These are phyloP conservation scores for Lophochroa leadbeateri DNA, from an alignment of 2,113 vertebrate species.

Conservation along the genomic window DNA sequence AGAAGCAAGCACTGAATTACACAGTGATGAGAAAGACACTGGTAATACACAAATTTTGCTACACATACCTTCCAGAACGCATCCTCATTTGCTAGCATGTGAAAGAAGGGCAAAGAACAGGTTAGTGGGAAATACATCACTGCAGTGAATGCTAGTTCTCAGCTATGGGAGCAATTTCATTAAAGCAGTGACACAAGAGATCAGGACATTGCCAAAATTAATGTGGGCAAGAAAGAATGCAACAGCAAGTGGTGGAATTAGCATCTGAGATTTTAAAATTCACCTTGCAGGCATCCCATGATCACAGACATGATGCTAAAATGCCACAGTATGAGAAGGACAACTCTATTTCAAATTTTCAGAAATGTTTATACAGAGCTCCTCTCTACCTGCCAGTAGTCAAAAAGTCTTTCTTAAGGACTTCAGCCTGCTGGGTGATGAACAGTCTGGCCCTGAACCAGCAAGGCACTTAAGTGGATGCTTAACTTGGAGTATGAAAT, in stretches of 20 bases:
- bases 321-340: background rate
- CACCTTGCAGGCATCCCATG: background rate
- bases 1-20: background rate
- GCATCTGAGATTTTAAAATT: background rate
- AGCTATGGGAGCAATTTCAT: background rate
- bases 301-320: background rate
- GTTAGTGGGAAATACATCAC: constrained; percentile 76
- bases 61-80: constrained; percentile 95
- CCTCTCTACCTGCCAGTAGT: background rate
- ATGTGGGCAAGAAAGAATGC: background rate
- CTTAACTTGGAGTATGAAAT: background rate
- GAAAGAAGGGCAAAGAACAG: constrained; percentile 85
- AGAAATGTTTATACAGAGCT: background rate
- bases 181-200: background rate
- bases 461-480: background rate
- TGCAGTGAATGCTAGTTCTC: background rate
- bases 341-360: background rate
- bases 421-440: background rate
- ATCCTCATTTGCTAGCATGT: constrained; percentile 91
- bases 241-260: background rate
- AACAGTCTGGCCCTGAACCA: background rate
- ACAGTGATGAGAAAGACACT: background rate
- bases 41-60: background rate
- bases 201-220: background rate
- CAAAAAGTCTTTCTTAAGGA: background rate